Evolutionary conservation across 2,113 vertebrate genomes (phyloP).

Genomic region (Eurystomus gularis): DNA sequence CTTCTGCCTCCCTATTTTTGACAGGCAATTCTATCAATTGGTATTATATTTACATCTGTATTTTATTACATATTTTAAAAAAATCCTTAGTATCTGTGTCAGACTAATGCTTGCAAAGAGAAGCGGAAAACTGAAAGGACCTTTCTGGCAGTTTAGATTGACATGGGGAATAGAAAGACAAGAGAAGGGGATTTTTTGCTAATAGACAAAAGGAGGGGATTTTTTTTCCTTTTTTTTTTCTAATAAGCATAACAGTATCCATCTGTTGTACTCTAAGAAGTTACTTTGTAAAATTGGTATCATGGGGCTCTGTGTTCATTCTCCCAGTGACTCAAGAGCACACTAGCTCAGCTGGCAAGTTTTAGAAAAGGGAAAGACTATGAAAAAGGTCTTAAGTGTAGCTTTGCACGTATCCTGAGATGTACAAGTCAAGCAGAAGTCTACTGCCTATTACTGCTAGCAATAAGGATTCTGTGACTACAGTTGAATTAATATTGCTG

Average conservation of each 20-base stretch:
- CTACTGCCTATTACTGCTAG: neutral
- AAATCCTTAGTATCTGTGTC: neutral
- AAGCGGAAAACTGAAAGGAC: neutral
- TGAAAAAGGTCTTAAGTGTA: neutral
- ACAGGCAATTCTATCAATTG: neutral
- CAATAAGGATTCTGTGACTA: neutral
- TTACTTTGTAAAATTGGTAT: neutral
- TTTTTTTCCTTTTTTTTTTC: neutral
- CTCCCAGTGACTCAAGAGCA: neutral
- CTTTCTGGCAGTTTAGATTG: neutral
- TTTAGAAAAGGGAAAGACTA: neutral
- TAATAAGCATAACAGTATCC: neutral
- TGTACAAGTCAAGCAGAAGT: neutral
- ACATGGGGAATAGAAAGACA: neutral
- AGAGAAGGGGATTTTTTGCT: neutral
- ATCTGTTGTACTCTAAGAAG: constrained; percentile 22
- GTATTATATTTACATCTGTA: neutral
- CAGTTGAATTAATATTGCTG: neutral
- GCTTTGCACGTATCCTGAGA: neutral
- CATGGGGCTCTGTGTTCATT: neutral
- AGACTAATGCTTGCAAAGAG: neutral
- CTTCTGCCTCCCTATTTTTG: rapidly evolving
- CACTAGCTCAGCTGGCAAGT: neutral
- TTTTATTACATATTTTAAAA: neutral
- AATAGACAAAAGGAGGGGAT: neutral